Conservation (phyloP, 2,888 invertebrate genomes). For the Agrochola litura region DNA sequence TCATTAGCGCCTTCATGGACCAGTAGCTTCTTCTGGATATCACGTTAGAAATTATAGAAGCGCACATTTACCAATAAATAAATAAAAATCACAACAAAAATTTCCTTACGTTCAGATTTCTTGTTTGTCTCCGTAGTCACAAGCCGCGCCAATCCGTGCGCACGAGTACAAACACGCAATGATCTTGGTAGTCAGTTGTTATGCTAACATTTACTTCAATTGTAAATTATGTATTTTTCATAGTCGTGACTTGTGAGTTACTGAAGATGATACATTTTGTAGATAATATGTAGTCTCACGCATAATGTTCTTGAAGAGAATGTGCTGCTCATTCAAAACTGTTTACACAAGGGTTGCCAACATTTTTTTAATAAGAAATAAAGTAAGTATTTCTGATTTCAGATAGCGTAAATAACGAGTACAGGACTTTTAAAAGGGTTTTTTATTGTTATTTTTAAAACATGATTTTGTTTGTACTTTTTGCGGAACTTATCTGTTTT, state of each 20-base stretch:
- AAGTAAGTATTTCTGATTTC: no score
- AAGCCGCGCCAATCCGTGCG: constrained; percentile 13
- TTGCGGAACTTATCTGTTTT: no score
- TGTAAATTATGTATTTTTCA: constrained; percentile 28
- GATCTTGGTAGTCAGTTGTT: constrained; percentile 30
- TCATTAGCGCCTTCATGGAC: no score
- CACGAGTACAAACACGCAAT: constrained; percentile 22
- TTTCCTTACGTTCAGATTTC: not conserved
- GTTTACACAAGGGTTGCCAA: no score
- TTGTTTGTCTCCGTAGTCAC: constrained; percentile 6
- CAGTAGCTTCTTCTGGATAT: no score
- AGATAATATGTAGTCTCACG: no score
- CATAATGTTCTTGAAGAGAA: not conserved
- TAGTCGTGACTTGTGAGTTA: not conserved
- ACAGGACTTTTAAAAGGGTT: no score
- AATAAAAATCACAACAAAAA: not conserved
- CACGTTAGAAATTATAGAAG: no score
- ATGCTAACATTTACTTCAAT: constrained; percentile 18
- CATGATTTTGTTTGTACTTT: no score
- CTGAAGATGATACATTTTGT: constrained; percentile 1
- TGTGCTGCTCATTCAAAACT: not conserved
- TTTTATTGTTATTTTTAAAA: no score
- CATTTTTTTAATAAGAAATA: no score
- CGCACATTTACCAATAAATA: not conserved
- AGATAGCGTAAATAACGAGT: no score